phyloP scores from a whole-genome alignment of 92 coral and sea anemone species.

The Epizoanthus ramosus region DNA sequence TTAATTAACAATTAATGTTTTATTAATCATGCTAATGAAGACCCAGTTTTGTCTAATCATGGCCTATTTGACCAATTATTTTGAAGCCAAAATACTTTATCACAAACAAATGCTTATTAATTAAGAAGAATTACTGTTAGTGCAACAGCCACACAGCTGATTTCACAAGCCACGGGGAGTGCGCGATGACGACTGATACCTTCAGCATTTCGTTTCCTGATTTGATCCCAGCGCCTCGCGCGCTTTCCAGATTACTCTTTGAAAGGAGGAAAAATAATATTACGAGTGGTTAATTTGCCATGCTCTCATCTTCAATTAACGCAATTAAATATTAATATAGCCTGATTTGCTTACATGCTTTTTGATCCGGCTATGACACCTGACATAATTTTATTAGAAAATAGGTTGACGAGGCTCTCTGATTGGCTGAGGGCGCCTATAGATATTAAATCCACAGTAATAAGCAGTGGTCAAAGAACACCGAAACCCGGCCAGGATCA shows the following conservation, averaged over 20 bases:
- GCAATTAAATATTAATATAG: slow-evolving; percentile 99
- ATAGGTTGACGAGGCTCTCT: slow-evolving; percentile 81
- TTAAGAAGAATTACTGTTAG: slow-evolving; percentile 93
- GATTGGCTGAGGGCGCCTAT: slow-evolving; percentile 88
- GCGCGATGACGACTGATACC: slow-evolving; percentile 15
- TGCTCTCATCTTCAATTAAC: slow-evolving; percentile 99
- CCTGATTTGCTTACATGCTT: slow-evolving; percentile 99
- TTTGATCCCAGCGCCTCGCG: slow-evolving; percentile 29
- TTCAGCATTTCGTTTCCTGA: slow-evolving; percentile 3
- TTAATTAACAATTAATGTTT: slow-evolving; percentile 98
- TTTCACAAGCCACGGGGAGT: slow-evolving; percentile 37
- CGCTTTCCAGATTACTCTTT: slow-evolving; percentile 46
- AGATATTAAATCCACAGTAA: slow-evolving; percentile 98
- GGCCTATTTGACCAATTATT: slow-evolving; percentile 98
- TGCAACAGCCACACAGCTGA: slow-evolving; percentile 69
- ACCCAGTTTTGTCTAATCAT: slow-evolving; percentile 93
- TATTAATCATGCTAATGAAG: slow-evolving; percentile 97
- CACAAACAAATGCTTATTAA: slow-evolving; percentile 98
- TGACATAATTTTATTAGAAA: slow-evolving; percentile 99
- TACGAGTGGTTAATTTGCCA: slow-evolving; percentile 95
- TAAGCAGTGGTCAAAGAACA: slow-evolving; percentile 96
- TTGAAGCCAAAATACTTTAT: slow-evolving; percentile 98
- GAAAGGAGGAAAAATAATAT: slow-evolving; percentile 69
- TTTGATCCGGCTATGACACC: slow-evolving; percentile 99
- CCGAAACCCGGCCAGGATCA: slow-evolving; percentile 98